Base-by-base conservation (phyloP, 2,888 invertebrate genomes). In the Venusia cambrica region DNA sequence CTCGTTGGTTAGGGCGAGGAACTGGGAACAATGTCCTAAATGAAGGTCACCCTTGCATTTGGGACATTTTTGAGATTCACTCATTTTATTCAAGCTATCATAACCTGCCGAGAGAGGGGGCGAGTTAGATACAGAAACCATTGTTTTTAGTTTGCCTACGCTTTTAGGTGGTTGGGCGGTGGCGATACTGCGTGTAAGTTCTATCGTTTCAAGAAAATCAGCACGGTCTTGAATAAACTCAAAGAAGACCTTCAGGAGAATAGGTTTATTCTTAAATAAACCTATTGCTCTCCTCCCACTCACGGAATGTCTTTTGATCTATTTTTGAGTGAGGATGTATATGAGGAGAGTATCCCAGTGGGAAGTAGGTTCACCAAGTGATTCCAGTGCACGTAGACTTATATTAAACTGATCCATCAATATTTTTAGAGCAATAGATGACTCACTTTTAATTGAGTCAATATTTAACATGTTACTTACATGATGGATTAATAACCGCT, bases 311-410 rank as follows among this genome's bases (percentile, higher is more conserved):
- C 7, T 43, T 52, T 5, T 11, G 7, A 28, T 57, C 56, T 18
- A 57, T 35, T 54, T 58, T 3, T 21, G 36, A 7, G 45, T 46
- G 2, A 57, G 16, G 4, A 55, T 49, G 19, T 57, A 38, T 28
- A 60, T 55, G 1, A 59, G 13, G 2, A 54, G 31, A n/a, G 51
- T 53, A 18, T 54, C 51, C 57, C 54, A 57, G 2, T 42, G 27
- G 5, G 38, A 14, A 0, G 37, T 33, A 1, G 54, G 53, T 10
- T 55, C 47, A 1, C 50, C 47, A 10, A 52, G 31, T 0, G 48
- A 32, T 8, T 46, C 32, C 7, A 57, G 31, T 2, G 50, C 47
- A 5, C 50, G 28, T 9, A 56, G 13, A 15, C 45, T 51, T 45
- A 51, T 56, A 44, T 51, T 54, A 5, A 51, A 7, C 4, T 38